Conservation (phyloP, 2,888 invertebrate genomes). For the Tridacna crocea region DNA sequence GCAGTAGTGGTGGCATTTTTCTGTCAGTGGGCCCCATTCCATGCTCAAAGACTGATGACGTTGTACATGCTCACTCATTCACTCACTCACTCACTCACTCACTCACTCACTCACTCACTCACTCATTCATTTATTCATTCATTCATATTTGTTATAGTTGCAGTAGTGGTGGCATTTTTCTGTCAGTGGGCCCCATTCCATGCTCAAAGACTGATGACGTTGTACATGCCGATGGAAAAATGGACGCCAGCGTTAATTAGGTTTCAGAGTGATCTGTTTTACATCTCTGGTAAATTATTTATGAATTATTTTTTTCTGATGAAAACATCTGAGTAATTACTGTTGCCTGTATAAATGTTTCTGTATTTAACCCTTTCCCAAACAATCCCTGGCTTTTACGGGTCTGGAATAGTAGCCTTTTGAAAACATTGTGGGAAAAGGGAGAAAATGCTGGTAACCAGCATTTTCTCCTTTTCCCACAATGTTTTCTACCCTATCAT, state of each 20-base stretch:
- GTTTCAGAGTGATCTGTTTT: slow-evolving; percentile 83
- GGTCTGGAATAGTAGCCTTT: too few relatives aligned
- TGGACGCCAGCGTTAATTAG: slow-evolving; percentile 81
- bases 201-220: slow-evolving; percentile 93
- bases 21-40: slow-evolving; percentile 96
- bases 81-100: too few relatives aligned
- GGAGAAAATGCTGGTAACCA: too few relatives aligned
- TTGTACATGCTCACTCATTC: slow-evolving; percentile 80
- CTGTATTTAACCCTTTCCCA: too few relatives aligned
- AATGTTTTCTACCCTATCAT: too few relatives aligned
- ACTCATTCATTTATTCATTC: too few relatives aligned
- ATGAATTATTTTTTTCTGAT: background rate
- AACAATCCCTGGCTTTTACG: too few relatives aligned
- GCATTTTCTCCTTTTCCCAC: too few relatives aligned
- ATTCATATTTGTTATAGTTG: too few relatives aligned
- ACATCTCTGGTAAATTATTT: slow-evolving; percentile 81
- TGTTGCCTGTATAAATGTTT: too few relatives aligned
- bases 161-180: slow-evolving; percentile 96
- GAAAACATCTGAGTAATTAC: background rate
- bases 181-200: slow-evolving; percentile 97
- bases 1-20: slow-evolving; percentile 97
- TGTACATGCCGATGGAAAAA: slow-evolving; percentile 77
- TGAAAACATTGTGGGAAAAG: too few relatives aligned
- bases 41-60: slow-evolving; percentile 94
- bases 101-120: too few relatives aligned